phyloP scores from a whole-genome alignment of 2,797 vertebrate species.

The Spinus olivaceus region DNA sequence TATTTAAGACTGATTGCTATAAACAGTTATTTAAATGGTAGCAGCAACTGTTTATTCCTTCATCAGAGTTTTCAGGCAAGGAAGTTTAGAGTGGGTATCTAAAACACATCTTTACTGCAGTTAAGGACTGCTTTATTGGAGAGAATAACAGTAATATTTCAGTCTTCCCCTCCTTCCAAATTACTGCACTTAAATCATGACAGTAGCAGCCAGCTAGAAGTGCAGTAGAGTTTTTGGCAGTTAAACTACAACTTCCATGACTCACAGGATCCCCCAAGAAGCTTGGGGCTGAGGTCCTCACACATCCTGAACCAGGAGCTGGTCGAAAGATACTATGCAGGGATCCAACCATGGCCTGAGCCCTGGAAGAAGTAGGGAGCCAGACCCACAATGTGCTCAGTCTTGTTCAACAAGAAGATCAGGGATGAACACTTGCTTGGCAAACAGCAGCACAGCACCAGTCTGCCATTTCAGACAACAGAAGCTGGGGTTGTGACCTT shows the following conservation, averaged over 20 bases:
- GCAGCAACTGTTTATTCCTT: not conserved
- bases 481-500: not conserved
- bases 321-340: accelerated
- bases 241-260: not conserved
- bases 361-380: not conserved
- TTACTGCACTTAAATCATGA: not conserved
- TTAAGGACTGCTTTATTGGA: not conserved
- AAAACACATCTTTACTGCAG: not conserved
- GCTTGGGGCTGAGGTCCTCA: not conserved
- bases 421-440: not conserved
- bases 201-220: not conserved
- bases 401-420: not conserved
- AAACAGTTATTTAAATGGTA: not conserved
- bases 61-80: not conserved
- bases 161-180: not conserved
- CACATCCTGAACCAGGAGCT: not conserved
- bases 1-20: not conserved
- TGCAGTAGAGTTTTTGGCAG: not conserved
- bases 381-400: not conserved
- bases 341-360: not conserved
- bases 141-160: not conserved
- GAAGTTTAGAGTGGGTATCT: not conserved
- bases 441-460: not conserved
- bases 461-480: not conserved
- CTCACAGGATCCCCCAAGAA: not conserved